phyloP scores from a whole-genome alignment of 2,888 invertebrate genomes.

The Ochropacha duplaris region DNA sequence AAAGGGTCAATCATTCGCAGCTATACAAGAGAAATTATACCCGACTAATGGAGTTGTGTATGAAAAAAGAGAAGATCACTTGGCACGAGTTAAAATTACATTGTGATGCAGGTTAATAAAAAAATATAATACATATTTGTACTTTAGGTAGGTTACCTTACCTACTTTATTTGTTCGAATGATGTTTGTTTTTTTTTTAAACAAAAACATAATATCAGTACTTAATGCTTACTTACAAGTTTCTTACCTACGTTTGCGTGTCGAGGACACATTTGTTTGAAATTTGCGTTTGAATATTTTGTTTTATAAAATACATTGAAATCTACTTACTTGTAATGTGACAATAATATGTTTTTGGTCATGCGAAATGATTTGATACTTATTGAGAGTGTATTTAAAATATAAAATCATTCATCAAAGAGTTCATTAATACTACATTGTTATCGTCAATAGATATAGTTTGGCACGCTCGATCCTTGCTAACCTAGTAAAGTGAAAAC shows the following conservation, averaged over 20 bases:
- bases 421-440: too few species aligned
- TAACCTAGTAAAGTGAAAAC: neutral
- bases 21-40: conserved; percentile 79
- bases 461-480: conserved; percentile 19
- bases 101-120: conserved; percentile 29
- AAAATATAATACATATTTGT: conserved; percentile 1
- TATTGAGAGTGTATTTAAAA: too few species aligned
- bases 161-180: conserved; percentile 10
- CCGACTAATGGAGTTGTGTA: conserved; percentile 61
- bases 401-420: too few species aligned
- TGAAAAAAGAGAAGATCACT: conserved; percentile 59
- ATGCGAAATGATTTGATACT: too few species aligned
- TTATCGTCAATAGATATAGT: too few species aligned
- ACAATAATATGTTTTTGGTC: too few species aligned
- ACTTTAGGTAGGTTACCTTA: too few species aligned
- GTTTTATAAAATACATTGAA: too few species aligned
- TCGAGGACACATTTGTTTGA: too few species aligned
- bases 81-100: conserved; percentile 62
- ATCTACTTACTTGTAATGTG: too few species aligned
- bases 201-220: conserved; percentile 11
- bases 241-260: conserved; percentile 26
- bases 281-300: too few species aligned
- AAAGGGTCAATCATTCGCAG: conserved; percentile 83
- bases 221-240: too few species aligned
- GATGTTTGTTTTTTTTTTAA: neutral